Percentiles rank a stretch among this genome's conserved stretches.
phyloP scores from a whole-genome alignment of 53 echinoderm and acorn worm genomes.

The Henricia sp. region DNA sequence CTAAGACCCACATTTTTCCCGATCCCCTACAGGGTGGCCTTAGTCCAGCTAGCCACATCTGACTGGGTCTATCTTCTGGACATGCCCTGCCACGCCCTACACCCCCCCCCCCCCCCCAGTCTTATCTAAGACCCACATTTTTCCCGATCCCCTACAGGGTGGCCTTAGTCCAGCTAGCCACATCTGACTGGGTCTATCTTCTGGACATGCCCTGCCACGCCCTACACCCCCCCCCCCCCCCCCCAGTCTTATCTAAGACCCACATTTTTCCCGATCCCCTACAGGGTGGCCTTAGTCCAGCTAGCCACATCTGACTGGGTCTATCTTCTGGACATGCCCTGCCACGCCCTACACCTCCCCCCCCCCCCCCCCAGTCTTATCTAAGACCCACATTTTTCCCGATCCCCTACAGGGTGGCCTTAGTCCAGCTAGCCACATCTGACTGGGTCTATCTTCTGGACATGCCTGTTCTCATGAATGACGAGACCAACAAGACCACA shows the following conservation, averaged over 20 bases:
- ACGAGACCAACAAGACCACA: conserved; percentile 27
- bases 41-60: conserved; percentile 80
- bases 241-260: neutral
- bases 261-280: no score
- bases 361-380: neutral
- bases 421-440: conserved; percentile 80
- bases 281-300: conserved; percentile 82
- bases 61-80: conserved; percentile 80
- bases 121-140: no score
- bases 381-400: neutral
- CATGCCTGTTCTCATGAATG: conserved; percentile 64
- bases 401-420: conserved; percentile 65
- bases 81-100: conserved; percentile 39
- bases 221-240: neutral
- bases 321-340: neutral
- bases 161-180: no score
- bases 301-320: conserved; percentile 53
- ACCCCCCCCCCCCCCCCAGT: no score
- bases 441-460: conserved; percentile 80
- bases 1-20: neutral
- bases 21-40: conserved; percentile 65
- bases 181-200: no score
- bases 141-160: no score
- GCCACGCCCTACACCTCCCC: neutral
- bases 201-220: neutral